phyloP scores from a whole-genome alignment of 2,888 invertebrate genomes.

The Spialia ferax region DNA sequence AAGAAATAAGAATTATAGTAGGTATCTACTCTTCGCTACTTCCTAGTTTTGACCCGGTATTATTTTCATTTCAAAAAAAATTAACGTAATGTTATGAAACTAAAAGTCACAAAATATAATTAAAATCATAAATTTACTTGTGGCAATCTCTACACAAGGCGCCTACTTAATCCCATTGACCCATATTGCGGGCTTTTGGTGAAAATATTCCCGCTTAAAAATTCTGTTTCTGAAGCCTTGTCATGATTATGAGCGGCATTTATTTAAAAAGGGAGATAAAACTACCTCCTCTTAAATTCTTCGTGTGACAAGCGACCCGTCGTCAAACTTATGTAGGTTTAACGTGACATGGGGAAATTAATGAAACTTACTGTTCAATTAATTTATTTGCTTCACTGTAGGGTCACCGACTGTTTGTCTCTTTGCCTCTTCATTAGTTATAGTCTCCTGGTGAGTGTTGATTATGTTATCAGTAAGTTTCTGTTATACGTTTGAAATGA shows the following conservation, averaged over 20 bases:
- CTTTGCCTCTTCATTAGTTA: background rate
- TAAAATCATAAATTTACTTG: background rate
- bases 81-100: too few relatives aligned
- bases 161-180: slow-evolving; percentile 30
- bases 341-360: slow-evolving; percentile 1
- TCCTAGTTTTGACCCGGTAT: too few relatives aligned
- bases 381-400: slow-evolving; percentile 10
- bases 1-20: too few relatives aligned
- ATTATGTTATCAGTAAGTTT: background rate
- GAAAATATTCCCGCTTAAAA: slow-evolving; percentile 29
- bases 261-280: background rate
- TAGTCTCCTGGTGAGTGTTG: background rate
- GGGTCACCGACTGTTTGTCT: background rate
- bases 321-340: slow-evolving; percentile 16
- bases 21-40: too few relatives aligned
- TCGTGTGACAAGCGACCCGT: background rate
- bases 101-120: background rate
- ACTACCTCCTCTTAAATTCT: background rate
- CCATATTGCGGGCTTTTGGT: slow-evolving; percentile 21
- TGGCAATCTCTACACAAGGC: slow-evolving; percentile 15
- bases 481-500: background rate
- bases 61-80: too few relatives aligned
- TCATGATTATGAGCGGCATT: slow-evolving; percentile 22
- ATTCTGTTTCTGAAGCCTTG: slow-evolving; percentile 12
- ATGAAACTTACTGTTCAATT: slow-evolving; percentile 10